Percentiles rank a stretch among this genome's conserved stretches.
Evolutionary conservation across 2,797 vertebrate species (phyloP).

Genomic region (Apogon talboti): DNA sequence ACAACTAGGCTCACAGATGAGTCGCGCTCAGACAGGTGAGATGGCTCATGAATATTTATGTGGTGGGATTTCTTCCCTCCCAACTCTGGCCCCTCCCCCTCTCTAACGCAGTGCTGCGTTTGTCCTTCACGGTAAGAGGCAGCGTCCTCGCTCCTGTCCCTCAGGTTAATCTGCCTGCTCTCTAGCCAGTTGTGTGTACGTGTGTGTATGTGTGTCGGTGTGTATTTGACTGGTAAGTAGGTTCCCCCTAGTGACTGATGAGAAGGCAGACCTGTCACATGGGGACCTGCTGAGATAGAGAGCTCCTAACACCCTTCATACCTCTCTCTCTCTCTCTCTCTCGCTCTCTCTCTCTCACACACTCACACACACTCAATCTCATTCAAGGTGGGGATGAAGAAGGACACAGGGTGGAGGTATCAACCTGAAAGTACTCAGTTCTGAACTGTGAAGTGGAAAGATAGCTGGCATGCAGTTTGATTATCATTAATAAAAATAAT

Average conservation of each 20-base stretch:
- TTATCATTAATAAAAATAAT: not conserved
- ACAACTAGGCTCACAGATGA: slow-evolving; percentile 77
- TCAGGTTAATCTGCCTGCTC: slow-evolving; percentile 82
- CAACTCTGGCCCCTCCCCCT: slow-evolving; percentile 77
- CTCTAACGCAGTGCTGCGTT: slow-evolving; percentile 72
- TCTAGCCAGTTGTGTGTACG: slow-evolving; percentile 55
- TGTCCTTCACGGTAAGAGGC: slow-evolving; percentile 84
- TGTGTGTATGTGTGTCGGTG: slow-evolving; percentile 31
- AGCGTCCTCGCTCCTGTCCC: slow-evolving; percentile 81
- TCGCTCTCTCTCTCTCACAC: slow-evolving; percentile 12
- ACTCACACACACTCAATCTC: slow-evolving; percentile 1
- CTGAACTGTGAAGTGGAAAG: slow-evolving; percentile 54
- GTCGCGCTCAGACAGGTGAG: slow-evolving; percentile 83
- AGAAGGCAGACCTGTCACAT: slow-evolving; percentile 78
- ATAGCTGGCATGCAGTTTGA: slow-evolving; percentile 27
- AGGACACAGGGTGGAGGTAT: slow-evolving; percentile 7
- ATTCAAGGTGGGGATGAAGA: slow-evolving; percentile 40
- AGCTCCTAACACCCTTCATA: slow-evolving; percentile 65
- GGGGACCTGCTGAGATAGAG: slow-evolving; percentile 71
- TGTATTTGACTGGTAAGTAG: slow-evolving; percentile 70
- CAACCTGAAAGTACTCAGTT: slow-evolving; percentile 22
- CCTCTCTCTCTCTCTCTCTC: slow-evolving; percentile 31
- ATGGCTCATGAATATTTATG: slow-evolving; percentile 85
- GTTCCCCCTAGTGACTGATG: slow-evolving; percentile 77
- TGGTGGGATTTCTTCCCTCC: slow-evolving; percentile 79